Evolutionary conservation across 2,113 vertebrate species (phyloP).

Genomic region (Cryptomyrus ogoouensis): DNA sequence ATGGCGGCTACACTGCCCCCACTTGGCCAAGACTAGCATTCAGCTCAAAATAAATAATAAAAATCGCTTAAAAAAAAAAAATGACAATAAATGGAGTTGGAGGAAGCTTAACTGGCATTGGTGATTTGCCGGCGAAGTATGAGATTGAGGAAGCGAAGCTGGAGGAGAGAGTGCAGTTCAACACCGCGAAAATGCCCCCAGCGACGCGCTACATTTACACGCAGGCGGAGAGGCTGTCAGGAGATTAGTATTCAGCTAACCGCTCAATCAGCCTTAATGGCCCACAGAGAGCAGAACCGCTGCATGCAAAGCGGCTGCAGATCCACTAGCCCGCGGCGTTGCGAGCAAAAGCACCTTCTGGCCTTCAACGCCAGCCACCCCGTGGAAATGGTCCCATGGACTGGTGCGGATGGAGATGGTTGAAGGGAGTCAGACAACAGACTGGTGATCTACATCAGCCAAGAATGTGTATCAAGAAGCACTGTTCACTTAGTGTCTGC

Average conservation of each 20-base stretch:
- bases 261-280: background rate
- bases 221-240: background rate
- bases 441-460: background rate
- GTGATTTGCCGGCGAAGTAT: background rate
- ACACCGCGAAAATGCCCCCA: background rate
- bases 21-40: background rate
- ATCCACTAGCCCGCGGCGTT: background rate
- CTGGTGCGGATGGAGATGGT: background rate
- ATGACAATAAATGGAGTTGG: background rate
- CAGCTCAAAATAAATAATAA: background rate
- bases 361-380: background rate
- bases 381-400: background rate
- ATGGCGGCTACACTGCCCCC: background rate
- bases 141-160: background rate
- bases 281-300: background rate
- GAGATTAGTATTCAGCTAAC: slow-evolving; percentile 1
- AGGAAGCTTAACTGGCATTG: background rate
- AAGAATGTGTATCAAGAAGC: background rate
- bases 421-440: background rate
- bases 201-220: background rate
- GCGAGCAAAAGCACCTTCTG: background rate
- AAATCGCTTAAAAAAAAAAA: background rate
- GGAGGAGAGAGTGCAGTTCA: background rate
- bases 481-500: background rate
- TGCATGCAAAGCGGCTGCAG: background rate